phyloP scores from a whole-genome alignment of 2,113 vertebrate species.

The Oncorhynchus kisutch region DNA sequence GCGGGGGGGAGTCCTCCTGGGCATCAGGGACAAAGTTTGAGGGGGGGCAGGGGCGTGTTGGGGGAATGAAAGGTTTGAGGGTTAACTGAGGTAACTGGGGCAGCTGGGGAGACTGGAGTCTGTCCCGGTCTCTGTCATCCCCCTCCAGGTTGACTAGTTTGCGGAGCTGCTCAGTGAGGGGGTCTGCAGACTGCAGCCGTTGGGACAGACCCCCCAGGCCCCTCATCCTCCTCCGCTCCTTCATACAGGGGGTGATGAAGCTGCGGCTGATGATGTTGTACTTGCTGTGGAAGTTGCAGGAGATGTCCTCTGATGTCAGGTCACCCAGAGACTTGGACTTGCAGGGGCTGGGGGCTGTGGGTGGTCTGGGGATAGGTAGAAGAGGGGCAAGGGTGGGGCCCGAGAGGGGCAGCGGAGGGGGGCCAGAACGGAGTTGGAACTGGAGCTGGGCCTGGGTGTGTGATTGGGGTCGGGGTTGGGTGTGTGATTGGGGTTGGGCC shows the following conservation, averaged over 20 bases:
- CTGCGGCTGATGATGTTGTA: slow-evolving; percentile 93
- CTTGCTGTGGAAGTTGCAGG: slow-evolving; percentile 95
- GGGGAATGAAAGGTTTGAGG: slow-evolving; percentile 13
- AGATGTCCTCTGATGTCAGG: slow-evolving; percentile 95
- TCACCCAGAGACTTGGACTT: slow-evolving; percentile 97
- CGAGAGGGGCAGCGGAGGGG: slow-evolving; percentile 32
- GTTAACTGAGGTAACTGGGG: slow-evolving; percentile 12
- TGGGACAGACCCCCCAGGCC: slow-evolving; percentile 37
- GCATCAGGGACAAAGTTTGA: slow-evolving; percentile 37
- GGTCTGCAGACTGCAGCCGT: slow-evolving; percentile 74
- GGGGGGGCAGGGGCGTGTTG: slow-evolving; percentile 9
- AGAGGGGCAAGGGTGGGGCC: background rate
- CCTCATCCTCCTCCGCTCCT: slow-evolving; percentile 66
- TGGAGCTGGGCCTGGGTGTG: slow-evolving; percentile 32
- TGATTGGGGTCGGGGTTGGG: slow-evolving; percentile 16
- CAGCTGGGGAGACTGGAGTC: slow-evolving; percentile 10
- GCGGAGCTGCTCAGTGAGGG: slow-evolving; percentile 88
- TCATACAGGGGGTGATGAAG: slow-evolving; percentile 81
- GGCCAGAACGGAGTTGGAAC: slow-evolving; percentile 23
- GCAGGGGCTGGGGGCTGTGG: slow-evolving; percentile 73
- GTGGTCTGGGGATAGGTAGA: slow-evolving; percentile 25
- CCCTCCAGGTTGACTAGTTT: slow-evolving; percentile 85
- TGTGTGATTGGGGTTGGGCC: slow-evolving; percentile 26
- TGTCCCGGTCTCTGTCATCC: slow-evolving; percentile 68
- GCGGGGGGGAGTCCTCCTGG: slow-evolving; percentile 73